A percentile compares a stretch with the other conserved stretches of the same genome.
phyloP scores from a whole-genome alignment of 37 sponge, comb jelly and placozoan genomes.

The Lycopodina hypogea region DNA sequence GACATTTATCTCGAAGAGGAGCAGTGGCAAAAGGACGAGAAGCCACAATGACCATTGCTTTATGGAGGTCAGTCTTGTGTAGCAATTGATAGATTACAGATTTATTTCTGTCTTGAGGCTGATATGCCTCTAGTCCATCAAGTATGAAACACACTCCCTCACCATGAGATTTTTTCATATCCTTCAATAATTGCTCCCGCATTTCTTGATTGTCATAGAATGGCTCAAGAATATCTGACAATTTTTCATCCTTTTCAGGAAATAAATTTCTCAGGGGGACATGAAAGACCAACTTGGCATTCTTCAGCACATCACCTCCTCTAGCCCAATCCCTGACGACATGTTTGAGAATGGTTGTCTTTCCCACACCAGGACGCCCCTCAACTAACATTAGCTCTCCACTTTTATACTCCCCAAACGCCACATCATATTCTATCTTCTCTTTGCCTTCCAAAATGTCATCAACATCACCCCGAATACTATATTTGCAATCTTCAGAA shows the following conservation, averaged over 20 bases:
- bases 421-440: slow-evolving; percentile 8
- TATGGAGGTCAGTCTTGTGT: neutral
- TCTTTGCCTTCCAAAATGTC: slow-evolving; percentile 20
- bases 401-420: neutral
- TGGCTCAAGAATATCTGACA: neutral
- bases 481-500: neutral
- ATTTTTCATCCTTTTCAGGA: neutral
- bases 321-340: slow-evolving; percentile 40
- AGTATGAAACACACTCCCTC: slow-evolving; percentile 16
- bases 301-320: neutral
- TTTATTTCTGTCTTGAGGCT: neutral
- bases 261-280: neutral
- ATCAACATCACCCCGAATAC: slow-evolving; percentile 16
- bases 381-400: slow-evolving; percentile 12
- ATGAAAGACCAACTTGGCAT: neutral
- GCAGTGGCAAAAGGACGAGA: slow-evolving; percentile 21
- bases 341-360: slow-evolving; percentile 33
- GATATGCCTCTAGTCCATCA: slow-evolving; percentile 34
- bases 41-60: neutral
- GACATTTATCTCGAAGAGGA: neutral
- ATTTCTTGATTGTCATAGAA: neutral
- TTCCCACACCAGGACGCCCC: slow-evolving; percentile 52
- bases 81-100: slow-evolving; percentile 1
- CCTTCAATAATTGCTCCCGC: neutral
- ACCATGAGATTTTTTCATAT: neutral